phyloP scores from a whole-genome alignment of 2,888 invertebrate species.

The Polymixis lichenea region DNA sequence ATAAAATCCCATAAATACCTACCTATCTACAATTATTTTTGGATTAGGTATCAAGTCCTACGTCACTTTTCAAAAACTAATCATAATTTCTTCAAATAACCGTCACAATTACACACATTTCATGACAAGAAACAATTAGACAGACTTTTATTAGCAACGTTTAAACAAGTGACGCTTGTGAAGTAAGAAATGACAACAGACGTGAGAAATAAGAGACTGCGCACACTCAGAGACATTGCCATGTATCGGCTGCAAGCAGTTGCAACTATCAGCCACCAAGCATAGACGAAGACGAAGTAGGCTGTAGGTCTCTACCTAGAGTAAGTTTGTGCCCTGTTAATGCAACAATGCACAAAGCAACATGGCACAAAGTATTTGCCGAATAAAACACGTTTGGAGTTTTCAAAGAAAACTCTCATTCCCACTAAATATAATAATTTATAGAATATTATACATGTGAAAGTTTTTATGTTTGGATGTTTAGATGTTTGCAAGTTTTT shows the following conservation, averaged over 20 bases:
- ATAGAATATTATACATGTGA: no score
- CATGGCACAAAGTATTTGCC: neutral
- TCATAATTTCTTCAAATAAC: slow-evolving; percentile 26
- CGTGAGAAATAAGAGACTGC: neutral
- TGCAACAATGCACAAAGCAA: neutral
- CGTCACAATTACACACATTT: slow-evolving; percentile 24
- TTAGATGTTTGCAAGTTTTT: no score
- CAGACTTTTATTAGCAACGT: slow-evolving; percentile 48
- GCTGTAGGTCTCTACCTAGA: no score
- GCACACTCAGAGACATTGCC: neutral
- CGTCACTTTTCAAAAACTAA: neutral
- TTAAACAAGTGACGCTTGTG: slow-evolving; percentile 11
- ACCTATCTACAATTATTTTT: slow-evolving; percentile 22
- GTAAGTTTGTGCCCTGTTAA: no score
- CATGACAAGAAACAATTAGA: slow-evolving; percentile 19
- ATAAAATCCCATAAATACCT: slow-evolving; percentile 43
- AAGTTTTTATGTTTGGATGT: no score
- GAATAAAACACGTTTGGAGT: neutral
- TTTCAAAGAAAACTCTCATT: neutral
- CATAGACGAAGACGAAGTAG: neutral
- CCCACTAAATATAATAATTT: no score
- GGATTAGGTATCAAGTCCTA: slow-evolving; percentile 1
- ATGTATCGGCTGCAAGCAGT: neutral
- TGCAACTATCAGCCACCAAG: neutral
- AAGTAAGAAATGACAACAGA: slow-evolving; percentile 15